Conservation (phyloP, 2,113 vertebrate species). For the Alces alces region DNA sequence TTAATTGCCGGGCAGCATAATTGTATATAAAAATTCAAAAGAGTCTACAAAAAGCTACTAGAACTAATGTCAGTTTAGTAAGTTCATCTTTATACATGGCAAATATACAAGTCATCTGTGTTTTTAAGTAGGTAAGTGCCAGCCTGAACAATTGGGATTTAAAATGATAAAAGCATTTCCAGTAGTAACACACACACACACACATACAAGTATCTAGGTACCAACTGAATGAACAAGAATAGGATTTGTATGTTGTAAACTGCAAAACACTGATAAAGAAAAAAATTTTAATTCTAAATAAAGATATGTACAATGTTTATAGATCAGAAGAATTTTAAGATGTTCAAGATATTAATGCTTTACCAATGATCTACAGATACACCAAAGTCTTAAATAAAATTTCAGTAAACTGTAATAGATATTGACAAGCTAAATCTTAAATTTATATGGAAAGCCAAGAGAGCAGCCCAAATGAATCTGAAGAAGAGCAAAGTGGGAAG, state of each 20-base stretch:
- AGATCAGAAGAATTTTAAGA: not conserved
- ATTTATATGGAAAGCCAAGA: not conserved
- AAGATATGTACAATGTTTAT: not conserved
- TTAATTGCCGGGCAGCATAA: no score
- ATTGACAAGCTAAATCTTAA: not conserved
- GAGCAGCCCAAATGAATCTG: not conserved
- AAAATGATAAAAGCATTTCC: not conserved
- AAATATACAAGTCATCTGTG: not conserved
- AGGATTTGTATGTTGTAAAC: not conserved
- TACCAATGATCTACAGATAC: not conserved
- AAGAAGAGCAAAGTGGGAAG: not conserved
- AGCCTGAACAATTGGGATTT: not conserved
- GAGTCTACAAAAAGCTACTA: not conserved
- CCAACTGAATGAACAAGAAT: not conserved
- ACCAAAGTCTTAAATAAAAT: not conserved
- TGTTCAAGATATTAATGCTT: not conserved
- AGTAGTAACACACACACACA: not conserved
- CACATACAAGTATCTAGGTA: not conserved
- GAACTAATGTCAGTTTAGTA: not conserved
- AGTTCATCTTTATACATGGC: not conserved
- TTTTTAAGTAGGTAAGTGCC: not conserved
- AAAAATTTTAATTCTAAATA: not conserved
- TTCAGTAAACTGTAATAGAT: not conserved
- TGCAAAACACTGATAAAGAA: not conserved
- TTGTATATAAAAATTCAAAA: not conserved